phyloP scores from a whole-genome alignment of 2,888 invertebrate species.

The Drosophila eohydei region DNA sequence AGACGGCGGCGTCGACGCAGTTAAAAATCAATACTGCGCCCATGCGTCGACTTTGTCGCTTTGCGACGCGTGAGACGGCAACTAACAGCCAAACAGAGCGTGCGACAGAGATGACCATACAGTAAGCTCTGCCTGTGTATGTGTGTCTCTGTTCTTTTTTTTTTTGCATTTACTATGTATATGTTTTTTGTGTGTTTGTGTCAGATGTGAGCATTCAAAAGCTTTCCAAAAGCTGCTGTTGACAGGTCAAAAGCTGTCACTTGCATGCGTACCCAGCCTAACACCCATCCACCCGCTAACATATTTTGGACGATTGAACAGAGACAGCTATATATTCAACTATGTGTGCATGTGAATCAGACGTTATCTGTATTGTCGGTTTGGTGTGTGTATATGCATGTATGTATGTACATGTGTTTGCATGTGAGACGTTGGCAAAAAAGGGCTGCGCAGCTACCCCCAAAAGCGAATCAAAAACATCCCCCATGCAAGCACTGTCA shows the following conservation, averaged over 20 bases:
- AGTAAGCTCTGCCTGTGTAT: conserved; percentile 14
- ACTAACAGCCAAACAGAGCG: conserved; percentile 10
- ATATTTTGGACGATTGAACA: conserved; percentile 11
- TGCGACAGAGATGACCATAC: conserved; percentile 50
- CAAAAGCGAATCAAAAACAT: conserved; percentile 46
- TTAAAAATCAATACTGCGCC: conserved; percentile 82
- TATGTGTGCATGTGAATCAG: conserved; percentile 3
- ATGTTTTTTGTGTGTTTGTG: background rate
- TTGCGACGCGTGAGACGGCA: conserved; percentile 40
- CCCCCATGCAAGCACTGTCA: conserved; percentile 43
- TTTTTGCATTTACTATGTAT: conserved; percentile 9
- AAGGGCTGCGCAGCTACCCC: conserved; percentile 63
- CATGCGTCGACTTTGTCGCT: conserved; percentile 73
- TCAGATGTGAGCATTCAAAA: conserved; percentile 22
- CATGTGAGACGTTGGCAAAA: conserved; percentile 20
- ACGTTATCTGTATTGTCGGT: background rate
- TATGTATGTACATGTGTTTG: conserved; percentile 2
- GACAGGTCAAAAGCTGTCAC: conserved; percentile 47
- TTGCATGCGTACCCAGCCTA: conserved; percentile 64
- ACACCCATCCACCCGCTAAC: conserved; percentile 20
- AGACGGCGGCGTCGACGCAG: conserved; percentile 73
- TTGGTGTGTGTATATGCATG: background rate
- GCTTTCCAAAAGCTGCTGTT: conserved; percentile 42
- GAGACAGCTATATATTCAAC: conserved; percentile 27
- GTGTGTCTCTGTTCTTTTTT: background rate